Conservation (phyloP, 2,113 vertebrate species). For the Malurus elegans region DNA sequence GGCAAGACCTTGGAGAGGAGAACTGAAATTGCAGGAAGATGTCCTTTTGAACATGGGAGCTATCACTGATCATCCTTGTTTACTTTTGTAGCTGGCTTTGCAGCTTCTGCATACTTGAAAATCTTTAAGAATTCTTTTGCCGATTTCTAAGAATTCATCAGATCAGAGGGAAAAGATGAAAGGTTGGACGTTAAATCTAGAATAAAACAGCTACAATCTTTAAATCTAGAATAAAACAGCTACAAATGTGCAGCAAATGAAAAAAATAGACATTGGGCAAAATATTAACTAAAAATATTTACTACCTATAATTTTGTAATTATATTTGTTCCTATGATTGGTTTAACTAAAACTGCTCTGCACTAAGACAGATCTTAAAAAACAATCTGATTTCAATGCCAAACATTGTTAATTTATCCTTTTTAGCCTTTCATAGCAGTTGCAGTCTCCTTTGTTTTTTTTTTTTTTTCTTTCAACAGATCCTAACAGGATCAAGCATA, state of each 20-base stretch:
- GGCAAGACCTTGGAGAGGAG: not conserved
- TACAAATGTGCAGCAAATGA: not conserved
- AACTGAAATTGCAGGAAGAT: not conserved
- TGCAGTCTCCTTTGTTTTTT: not conserved
- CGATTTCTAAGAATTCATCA: not conserved
- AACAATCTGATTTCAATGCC: not conserved
- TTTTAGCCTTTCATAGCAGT: not conserved
- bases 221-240: not conserved
- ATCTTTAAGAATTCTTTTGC: not conserved
- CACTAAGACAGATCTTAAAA: not conserved
- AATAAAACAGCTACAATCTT: not conserved
- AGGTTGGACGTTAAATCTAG: not conserved
- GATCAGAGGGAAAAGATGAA: not conserved
- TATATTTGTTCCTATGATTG: not conserved
- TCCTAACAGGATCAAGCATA: not conserved
- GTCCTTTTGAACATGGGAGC: not conserved
- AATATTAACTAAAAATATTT: not conserved
- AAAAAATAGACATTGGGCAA: not conserved
- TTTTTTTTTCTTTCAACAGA: not conserved
- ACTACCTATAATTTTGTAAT: not conserved
- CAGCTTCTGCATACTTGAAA: not conserved
- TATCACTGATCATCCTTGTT: not conserved
- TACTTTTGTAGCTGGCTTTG: not conserved
- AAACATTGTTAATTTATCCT: not conserved
- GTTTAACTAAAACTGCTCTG: not conserved